A percentile compares a stretch with the other conserved stretches of the same genome.
Evolutionary conservation across 2,888 invertebrate genomes (phyloP).

Genomic region (Brachycybe producta): DNA sequence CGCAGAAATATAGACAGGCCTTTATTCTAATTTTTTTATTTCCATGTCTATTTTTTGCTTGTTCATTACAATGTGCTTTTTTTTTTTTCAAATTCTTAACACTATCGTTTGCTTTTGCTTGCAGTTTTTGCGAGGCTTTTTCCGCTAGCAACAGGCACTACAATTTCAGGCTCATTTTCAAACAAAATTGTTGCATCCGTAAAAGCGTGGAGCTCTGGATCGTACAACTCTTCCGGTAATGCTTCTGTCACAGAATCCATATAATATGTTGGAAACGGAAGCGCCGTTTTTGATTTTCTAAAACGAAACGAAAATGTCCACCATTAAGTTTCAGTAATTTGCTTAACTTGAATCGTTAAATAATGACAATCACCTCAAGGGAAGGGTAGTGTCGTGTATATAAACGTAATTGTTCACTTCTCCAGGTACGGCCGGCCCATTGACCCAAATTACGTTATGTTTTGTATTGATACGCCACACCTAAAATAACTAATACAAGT

Average conservation of each 20-base stretch:
- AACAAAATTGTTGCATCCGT: slow-evolving; percentile 54
- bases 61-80: no score
- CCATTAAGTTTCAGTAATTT: not conserved
- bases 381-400: slow-evolving; percentile 65
- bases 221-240: slow-evolving; percentile 57
- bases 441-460: slow-evolving; percentile 80
- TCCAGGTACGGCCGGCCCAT: slow-evolving; percentile 69
- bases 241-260: slow-evolving; percentile 44
- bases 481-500: slow-evolving; percentile 41
- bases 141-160: not conserved
- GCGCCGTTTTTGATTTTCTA: slow-evolving; percentile 34
- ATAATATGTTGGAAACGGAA: slow-evolving; percentile 69
- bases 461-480: slow-evolving; percentile 87
- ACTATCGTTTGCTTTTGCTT: not conserved
- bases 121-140: no score
- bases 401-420: slow-evolving; percentile 63
- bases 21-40: no score
- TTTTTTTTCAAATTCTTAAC: no score
- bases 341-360: not conserved
- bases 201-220: slow-evolving; percentile 61
- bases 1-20: no score
- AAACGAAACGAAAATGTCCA: slow-evolving; percentile 5
- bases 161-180: slow-evolving; percentile 31
- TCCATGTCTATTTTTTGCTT: no score
- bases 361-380: slow-evolving; percentile 39